Percentiles rank a stretch among this genome's conserved stretches.
phyloP scores from a whole-genome alignment of 2,113 vertebrate genomes.

The Nettapus auritus region DNA sequence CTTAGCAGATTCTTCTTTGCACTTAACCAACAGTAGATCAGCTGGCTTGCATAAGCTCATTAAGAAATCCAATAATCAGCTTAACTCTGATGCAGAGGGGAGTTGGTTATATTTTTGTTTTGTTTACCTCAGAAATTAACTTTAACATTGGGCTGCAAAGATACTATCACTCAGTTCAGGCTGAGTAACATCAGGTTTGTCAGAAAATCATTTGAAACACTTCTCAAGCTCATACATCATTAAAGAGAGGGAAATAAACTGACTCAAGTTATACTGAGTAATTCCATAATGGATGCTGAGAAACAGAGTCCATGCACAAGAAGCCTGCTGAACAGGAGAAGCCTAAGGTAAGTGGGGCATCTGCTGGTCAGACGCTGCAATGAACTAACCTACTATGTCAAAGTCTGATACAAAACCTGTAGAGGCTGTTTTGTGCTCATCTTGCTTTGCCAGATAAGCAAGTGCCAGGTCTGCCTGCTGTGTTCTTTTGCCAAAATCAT shows the following conservation, averaged over 20 bases:
- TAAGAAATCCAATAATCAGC: not conserved
- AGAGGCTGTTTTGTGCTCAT: not conserved
- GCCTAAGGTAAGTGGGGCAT: conserved; percentile 28
- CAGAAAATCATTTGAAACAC: not conserved
- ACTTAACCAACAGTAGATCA: not conserved
- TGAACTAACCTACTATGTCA: not conserved
- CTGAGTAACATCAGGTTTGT: not conserved
- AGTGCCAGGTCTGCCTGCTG: not conserved
- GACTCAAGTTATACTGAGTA: not conserved
- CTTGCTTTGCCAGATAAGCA: not conserved
- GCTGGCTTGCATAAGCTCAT: not conserved
- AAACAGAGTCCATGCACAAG: not conserved
- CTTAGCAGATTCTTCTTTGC: not conserved
- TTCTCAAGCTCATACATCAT: not conserved
- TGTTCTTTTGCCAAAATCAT: not conserved
- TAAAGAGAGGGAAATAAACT: not conserved
- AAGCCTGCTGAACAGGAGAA: not conserved
- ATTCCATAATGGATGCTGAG: not conserved
- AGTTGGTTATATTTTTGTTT: not conserved
- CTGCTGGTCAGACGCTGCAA: conserved; percentile 10
- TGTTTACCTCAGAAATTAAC: not conserved
- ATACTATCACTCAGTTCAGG: not conserved
- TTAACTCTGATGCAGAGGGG: not conserved
- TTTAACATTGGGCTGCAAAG: not conserved
- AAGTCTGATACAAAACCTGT: not conserved